Conservation (phyloP, 2,888 invertebrate genomes). For the Eledona agricola region DNA sequence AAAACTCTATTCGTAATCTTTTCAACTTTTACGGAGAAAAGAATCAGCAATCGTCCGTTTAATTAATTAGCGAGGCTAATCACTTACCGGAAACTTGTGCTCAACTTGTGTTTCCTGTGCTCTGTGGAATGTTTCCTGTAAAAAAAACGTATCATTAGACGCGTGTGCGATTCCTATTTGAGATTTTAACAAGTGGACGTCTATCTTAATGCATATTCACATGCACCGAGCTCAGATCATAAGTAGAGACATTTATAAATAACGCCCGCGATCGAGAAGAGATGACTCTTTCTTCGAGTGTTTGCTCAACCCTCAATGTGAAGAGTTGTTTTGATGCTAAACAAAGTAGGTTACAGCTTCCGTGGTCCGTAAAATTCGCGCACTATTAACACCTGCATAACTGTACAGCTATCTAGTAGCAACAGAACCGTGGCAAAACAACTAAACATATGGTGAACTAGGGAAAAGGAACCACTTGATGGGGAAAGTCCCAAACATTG, state of each 20-base stretch:
- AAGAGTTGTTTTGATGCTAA: too few relatives aligned
- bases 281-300: conserved; percentile 7
- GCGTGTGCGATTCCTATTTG: conserved; percentile 1
- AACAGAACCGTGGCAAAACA: too few relatives aligned
- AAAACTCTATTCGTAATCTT: too few relatives aligned
- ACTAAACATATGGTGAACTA: too few relatives aligned
- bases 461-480: too few relatives aligned
- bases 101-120: conserved; percentile 60
- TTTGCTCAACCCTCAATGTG: too few relatives aligned
- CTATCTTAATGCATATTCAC: too few relatives aligned
- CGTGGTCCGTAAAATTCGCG: conserved; percentile 31
- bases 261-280: background rate
- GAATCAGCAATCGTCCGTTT: conserved; percentile 16
- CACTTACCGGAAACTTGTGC: conserved; percentile 61
- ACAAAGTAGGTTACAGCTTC: conserved; percentile 32
- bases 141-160: conserved; percentile 37
- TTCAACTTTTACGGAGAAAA: conserved; percentile 12
- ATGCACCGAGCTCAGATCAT: conserved; percentile 4
- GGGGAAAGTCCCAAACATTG: too few relatives aligned
- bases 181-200: conserved; percentile 1
- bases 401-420: too few relatives aligned
- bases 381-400: conserved; percentile 32
- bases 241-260: conserved; percentile 1
- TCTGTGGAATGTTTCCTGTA: conserved; percentile 62
- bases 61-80: conserved; percentile 38